These are phyloP conservation scores for Tiaroga cobitis DNA, from an alignment of 2,797 vertebrate species.

Conservation along the genomic window DNA sequence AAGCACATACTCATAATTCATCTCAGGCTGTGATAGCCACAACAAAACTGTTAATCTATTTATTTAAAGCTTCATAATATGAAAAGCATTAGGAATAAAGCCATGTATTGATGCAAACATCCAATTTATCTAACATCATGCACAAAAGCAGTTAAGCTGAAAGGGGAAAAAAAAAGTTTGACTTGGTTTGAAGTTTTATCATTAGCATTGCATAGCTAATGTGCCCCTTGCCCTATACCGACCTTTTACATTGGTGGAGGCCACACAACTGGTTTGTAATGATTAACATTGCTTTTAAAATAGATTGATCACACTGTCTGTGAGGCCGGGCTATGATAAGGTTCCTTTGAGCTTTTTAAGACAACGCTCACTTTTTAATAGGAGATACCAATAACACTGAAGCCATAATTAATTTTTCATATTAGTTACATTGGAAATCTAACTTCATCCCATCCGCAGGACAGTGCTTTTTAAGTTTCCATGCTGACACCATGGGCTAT, in stretches of 20 bases:
- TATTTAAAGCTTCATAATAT: not conserved
- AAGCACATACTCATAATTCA: not conserved
- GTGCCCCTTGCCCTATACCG: not conserved
- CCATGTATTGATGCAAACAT: not conserved
- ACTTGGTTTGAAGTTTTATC: conserved; percentile 3
- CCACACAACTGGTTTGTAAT: conserved; percentile 23
- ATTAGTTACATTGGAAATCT: conserved; percentile 79
- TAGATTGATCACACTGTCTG: conserved; percentile 15
- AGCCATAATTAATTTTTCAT: conserved; percentile 76
- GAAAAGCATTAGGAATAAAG: not conserved
- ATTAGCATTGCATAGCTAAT: conserved; percentile 1
- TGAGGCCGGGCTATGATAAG: conserved; percentile 22
- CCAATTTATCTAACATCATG: conserved; percentile 8
- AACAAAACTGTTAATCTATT: conserved; percentile 5
- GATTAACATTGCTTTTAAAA: conserved; percentile 48
- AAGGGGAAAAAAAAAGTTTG: conserved; percentile 1
- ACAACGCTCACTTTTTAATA: conserved; percentile 56
- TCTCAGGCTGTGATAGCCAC: not conserved
- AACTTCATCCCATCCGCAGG: conserved; percentile 69
- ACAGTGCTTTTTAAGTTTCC: conserved; percentile 69
- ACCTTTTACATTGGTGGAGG: not conserved
- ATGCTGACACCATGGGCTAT: conserved; percentile 71
- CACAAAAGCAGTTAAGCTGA: not conserved
- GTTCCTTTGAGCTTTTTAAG: conserved; percentile 56
- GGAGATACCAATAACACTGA: conserved; percentile 52